These are phyloP conservation scores for Rhinolophus sinicus DNA, from an alignment of 2,113 vertebrate species.

Conservation along the genomic window DNA sequence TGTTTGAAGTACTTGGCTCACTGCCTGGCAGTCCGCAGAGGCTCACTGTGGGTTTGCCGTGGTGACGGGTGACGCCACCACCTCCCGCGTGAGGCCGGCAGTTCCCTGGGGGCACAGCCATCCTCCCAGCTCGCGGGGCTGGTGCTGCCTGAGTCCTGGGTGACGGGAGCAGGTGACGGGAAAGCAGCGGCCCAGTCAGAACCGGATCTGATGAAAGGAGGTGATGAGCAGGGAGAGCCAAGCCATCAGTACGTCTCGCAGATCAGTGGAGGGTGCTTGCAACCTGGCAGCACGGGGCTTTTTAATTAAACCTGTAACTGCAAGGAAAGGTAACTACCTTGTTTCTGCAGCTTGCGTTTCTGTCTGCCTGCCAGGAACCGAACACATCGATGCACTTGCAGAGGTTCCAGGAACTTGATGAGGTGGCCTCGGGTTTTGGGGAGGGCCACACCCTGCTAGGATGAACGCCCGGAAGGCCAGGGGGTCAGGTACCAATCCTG, in stretches of 20 bases:
- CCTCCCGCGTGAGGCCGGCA: background rate
- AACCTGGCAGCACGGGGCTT: conserved; percentile 33
- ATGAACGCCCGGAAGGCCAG: background rate
- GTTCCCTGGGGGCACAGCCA: background rate
- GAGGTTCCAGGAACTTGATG: background rate
- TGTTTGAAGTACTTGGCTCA: accelerated
- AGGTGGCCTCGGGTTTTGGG: background rate
- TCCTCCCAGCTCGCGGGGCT: accelerated
- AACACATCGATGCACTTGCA: background rate
- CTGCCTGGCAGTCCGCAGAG: accelerated
- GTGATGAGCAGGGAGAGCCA: background rate
- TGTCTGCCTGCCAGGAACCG: conserved; percentile 48
- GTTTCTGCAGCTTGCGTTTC: background rate
- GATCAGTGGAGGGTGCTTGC: conserved; percentile 49
- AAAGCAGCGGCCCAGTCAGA: background rate
- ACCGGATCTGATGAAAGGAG: conserved; percentile 46
- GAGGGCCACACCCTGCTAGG: background rate
- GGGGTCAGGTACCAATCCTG: background rate
- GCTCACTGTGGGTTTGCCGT: background rate
- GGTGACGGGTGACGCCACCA: accelerated
- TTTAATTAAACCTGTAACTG: conserved; percentile 67
- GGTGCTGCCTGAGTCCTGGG: background rate
- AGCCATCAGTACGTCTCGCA: conserved; percentile 51
- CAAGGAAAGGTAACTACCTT: conserved; percentile 1
- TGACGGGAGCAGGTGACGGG: accelerated